These are phyloP conservation scores for Neopelma chrysocephalum DNA, from an alignment of 2,797 vertebrate genomes.

Conservation along the genomic window DNA sequence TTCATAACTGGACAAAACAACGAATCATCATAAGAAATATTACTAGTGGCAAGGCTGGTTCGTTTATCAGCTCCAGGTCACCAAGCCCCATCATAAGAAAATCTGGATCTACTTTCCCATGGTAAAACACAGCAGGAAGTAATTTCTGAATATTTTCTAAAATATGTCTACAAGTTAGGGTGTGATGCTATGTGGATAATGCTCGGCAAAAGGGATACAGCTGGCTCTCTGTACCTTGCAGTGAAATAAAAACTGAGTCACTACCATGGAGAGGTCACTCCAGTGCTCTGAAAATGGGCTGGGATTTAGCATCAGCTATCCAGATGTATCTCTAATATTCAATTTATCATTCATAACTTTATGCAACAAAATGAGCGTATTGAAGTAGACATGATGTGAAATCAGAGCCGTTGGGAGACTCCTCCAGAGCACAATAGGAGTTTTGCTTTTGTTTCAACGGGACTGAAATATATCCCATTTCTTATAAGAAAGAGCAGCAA, in stretches of 20 bases:
- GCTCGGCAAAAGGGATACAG: background rate
- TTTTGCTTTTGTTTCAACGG: constrained; percentile 38
- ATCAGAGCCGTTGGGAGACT: background rate
- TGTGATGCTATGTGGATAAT: background rate
- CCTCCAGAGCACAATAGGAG: constrained; percentile 3
- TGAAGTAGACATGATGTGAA: constrained; percentile 23
- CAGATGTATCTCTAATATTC: constrained; percentile 3
- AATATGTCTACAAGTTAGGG: background rate
- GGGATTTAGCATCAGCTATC: constrained; percentile 8
- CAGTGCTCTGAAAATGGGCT: background rate
- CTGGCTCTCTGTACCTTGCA: background rate
- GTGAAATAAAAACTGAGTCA: background rate
- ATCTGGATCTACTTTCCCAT: background rate
- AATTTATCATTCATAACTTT: background rate
- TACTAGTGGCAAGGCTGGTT: background rate
- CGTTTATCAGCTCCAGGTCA: background rate
- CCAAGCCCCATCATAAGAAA: background rate
- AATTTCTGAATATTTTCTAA: constrained; percentile 13
- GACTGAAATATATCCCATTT: constrained; percentile 30
- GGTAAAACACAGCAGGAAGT: constrained; percentile 19
- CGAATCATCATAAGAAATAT: background rate
- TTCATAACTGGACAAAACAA: background rate
- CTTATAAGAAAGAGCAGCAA: constrained; percentile 29
- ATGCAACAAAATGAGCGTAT: background rate
- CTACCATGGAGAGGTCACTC: constrained; percentile 4